Evolutionary conservation across 2,113 vertebrate genomes (phyloP).

Genomic region (Oceanodroma tethys): DNA sequence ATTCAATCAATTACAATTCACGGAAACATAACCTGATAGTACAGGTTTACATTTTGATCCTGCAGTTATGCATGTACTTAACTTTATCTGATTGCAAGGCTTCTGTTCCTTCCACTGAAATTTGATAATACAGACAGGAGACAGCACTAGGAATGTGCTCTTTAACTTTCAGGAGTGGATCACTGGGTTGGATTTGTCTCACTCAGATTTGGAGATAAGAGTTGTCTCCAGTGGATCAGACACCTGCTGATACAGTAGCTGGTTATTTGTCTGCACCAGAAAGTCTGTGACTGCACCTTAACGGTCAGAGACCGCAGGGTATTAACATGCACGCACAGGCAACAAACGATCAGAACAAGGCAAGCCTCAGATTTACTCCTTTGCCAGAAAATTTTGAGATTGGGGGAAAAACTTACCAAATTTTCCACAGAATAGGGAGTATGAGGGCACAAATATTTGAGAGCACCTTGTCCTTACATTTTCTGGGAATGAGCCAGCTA

Average conservation of each 20-base stretch:
- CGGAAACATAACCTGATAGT: not conserved
- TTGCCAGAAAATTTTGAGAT: not conserved
- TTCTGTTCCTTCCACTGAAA: not conserved
- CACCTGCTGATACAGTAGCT: not conserved
- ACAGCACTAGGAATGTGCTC: not conserved
- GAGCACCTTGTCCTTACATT: not conserved
- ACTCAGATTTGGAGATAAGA: not conserved
- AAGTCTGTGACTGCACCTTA: not conserved
- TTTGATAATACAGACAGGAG: not conserved
- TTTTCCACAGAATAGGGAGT: not conserved
- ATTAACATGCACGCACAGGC: not conserved
- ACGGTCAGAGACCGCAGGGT: fast-evolving
- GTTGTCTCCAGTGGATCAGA: not conserved
- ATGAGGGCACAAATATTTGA: not conserved
- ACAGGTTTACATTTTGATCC: not conserved
- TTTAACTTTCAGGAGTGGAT: not conserved
- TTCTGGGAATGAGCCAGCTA: not conserved
- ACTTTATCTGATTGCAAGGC: not conserved
- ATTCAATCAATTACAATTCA: not conserved
- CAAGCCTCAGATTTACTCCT: not conserved
- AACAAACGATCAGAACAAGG: not conserved
- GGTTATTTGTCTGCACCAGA: not conserved
- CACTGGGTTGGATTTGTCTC: not conserved
- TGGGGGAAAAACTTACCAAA: not conserved
- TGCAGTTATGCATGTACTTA: not conserved